Conservation (phyloP, 2,797 vertebrate species). For the Naso thynnoides region DNA sequence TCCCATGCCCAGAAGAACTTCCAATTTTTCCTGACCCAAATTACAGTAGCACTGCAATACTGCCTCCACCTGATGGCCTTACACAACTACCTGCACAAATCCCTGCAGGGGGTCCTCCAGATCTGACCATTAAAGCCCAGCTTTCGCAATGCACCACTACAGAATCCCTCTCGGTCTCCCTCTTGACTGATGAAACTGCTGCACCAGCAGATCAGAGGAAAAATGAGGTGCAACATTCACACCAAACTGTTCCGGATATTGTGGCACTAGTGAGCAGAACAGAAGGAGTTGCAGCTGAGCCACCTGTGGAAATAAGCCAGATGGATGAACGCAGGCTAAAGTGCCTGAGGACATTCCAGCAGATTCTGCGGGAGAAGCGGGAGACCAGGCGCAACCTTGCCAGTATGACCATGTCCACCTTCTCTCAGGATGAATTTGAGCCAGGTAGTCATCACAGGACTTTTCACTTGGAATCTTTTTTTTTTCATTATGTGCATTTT, state of each 20-base stretch:
- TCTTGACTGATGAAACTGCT: slow-evolving; percentile 47
- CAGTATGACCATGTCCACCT: slow-evolving; percentile 87
- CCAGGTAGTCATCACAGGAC: slow-evolving; percentile 73
- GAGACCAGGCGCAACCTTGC: slow-evolving; percentile 90
- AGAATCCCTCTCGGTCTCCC: slow-evolving; percentile 71
- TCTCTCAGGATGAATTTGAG: slow-evolving; percentile 86
- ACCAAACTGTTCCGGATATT: slow-evolving; percentile 20
- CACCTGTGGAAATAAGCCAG: slow-evolving; percentile 64
- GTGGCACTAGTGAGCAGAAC: slow-evolving; percentile 19
- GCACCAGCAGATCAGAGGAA: slow-evolving; percentile 39
- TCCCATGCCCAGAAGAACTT: slow-evolving; percentile 21
- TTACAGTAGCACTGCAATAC: slow-evolving; percentile 31
- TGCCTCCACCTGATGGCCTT: slow-evolving; percentile 47
- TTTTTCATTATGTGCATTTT: slow-evolving; percentile 1
- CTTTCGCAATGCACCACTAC: slow-evolving; percentile 71
- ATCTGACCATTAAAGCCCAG: slow-evolving; percentile 51
- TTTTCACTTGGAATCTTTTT: background rate
- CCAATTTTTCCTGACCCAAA: slow-evolving; percentile 22
- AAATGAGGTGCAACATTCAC: background rate
- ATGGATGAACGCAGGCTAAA: slow-evolving; percentile 90
- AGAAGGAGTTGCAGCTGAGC: slow-evolving; percentile 45
- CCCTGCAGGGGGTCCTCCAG: slow-evolving; percentile 13
- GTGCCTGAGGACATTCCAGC: slow-evolving; percentile 94
- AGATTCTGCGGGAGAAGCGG: slow-evolving; percentile 92
- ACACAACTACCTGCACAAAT: slow-evolving; percentile 27